phyloP scores from a whole-genome alignment of 2,113 vertebrate genomes.

The Protobothrops flavoviridis region DNA sequence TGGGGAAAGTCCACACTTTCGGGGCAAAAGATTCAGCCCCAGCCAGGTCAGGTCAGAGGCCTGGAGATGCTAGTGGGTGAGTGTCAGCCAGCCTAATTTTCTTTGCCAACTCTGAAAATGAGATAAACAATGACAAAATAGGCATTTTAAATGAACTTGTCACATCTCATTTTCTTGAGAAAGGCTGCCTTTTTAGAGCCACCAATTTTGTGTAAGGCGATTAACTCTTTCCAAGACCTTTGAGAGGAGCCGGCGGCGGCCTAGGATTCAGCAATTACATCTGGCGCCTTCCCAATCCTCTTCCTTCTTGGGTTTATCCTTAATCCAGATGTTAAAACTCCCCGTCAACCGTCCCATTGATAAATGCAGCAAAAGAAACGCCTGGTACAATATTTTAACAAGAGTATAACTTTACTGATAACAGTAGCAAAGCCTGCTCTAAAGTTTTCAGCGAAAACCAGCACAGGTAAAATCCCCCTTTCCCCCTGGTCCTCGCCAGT shows the following conservation, averaged over 20 bases:
- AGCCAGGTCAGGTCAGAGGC: conserved; percentile 69
- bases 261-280: too few species aligned
- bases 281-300: too few species aligned
- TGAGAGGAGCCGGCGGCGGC: background rate
- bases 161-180: conserved; percentile 81
- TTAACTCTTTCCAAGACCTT: conserved; percentile 66
- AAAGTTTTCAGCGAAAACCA: background rate
- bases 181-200: conserved; percentile 62
- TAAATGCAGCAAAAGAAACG: background rate
- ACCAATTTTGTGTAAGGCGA: conserved; percentile 53
- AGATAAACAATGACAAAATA: conserved; percentile 82
- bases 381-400: background rate
- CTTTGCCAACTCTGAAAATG: conserved; percentile 81
- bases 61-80: conserved; percentile 65
- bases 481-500: background rate
- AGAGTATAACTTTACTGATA: background rate
- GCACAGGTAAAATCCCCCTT: background rate
- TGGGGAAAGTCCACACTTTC: conserved; percentile 38
- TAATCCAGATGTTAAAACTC: background rate
- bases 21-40: conserved; percentile 3
- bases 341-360: background rate
- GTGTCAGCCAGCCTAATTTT: conserved; percentile 79
- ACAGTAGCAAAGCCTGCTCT: background rate
- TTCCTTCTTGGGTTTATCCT: background rate
- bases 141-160: conserved; percentile 87